Conservation (phyloP, 2,797 vertebrate species). For the Esox lucius region DNA sequence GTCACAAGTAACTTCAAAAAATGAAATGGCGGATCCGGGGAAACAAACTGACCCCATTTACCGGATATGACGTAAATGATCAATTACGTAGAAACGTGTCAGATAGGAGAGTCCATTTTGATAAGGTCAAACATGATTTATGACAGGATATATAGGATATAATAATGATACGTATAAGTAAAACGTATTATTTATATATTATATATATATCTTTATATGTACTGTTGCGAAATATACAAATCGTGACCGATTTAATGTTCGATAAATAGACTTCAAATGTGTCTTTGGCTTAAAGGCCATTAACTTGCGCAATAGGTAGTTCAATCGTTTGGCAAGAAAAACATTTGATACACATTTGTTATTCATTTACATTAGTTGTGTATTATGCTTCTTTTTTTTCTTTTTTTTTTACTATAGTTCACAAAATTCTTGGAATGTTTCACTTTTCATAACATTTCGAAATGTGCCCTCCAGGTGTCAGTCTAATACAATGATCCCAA, state of each 20-base stretch:
- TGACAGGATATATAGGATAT: not conserved
- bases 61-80: not conserved
- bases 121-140: constrained; percentile 7
- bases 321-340: too few relatives aligned
- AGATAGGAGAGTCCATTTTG: not conserved
- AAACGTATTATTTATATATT: not conserved
- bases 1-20: constrained; percentile 82
- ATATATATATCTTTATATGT: too few relatives aligned
- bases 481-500: constrained; percentile 6
- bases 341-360: too few relatives aligned
- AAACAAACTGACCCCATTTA: constrained; percentile 66
- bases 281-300: not conserved
- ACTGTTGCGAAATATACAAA: not conserved
- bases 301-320: not conserved
- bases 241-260: not conserved
- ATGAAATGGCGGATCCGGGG: constrained; percentile 82
- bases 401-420: too few relatives aligned
- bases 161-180: not conserved
- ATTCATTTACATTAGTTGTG: too few relatives aligned
- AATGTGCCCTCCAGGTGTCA: constrained; percentile 52
- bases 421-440: not conserved
- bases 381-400: too few relatives aligned
- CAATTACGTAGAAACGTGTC: constrained; percentile 12
- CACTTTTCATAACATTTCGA: constrained; percentile 14
- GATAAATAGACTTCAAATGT: not conserved